phyloP scores from a whole-genome alignment of 64 coral and sea anemone genomes.

The Cladopsammia gracilis region DNA sequence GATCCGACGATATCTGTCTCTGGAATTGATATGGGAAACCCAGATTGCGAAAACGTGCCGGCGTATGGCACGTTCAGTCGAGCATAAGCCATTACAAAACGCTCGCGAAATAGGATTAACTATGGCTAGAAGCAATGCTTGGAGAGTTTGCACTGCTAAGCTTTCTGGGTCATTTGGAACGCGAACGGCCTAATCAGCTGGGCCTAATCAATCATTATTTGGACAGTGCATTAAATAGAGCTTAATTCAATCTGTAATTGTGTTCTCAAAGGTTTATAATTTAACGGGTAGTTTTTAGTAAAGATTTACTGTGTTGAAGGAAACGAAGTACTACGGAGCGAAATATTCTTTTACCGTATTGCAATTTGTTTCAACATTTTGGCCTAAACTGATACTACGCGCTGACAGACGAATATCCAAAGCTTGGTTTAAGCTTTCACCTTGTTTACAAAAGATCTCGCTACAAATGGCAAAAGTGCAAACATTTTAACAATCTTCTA shows the following conservation, averaged over 20 bases:
- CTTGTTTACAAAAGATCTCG: neutral
- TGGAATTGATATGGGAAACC: too few species aligned
- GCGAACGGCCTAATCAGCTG: neutral
- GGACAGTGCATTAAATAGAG: neutral
- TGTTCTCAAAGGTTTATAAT: too few species aligned
- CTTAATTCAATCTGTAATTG: neutral
- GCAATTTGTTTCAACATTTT: neutral
- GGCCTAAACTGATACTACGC: neutral
- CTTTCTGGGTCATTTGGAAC: neutral
- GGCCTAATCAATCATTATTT: neutral
- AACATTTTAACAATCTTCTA: neutral
- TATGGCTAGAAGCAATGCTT: neutral
- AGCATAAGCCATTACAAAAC: neutral
- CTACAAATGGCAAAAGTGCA: neutral
- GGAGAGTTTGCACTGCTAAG: neutral
- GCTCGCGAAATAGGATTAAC: neutral
- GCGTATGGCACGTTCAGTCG: too few species aligned
- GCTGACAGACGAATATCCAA: conserved; percentile 4
- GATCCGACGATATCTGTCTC: too few species aligned
- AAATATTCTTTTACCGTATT: conserved; percentile 6
- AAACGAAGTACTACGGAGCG: neutral
- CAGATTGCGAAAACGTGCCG: too few species aligned
- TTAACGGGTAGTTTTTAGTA: neutral
- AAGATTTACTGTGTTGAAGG: neutral
- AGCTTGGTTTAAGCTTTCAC: neutral